A percentile compares a stretch with the other conserved stretches of the same genome.
Conservation (phyloP, 2,888 invertebrate species). For the Temnothorax unifasciatus region DNA sequence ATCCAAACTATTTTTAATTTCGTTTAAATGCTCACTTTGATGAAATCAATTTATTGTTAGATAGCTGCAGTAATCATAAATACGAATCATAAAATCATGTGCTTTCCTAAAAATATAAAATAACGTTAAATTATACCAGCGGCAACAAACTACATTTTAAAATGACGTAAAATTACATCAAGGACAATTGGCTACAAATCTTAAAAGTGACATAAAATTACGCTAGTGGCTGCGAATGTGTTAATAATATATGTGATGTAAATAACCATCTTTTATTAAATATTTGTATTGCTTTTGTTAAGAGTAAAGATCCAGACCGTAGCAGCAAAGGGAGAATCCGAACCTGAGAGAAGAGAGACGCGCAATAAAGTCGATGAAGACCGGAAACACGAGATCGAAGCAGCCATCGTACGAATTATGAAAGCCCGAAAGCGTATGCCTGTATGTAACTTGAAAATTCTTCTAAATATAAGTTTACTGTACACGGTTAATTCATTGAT, state of each 20-base stretch:
- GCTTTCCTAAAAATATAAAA: no score
- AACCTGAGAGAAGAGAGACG: constrained; percentile 99
- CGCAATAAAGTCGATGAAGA: constrained; percentile 99
- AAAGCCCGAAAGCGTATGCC: constrained; percentile 98
- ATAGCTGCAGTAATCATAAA: no score
- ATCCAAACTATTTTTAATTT: no score
- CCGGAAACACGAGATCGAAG: constrained; percentile 99
- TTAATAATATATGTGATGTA: not conserved
- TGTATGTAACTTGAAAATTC: constrained; percentile 86
- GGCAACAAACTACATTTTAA: no score
- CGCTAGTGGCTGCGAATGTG: no score
- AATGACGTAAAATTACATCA: no score
- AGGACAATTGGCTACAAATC: no score
- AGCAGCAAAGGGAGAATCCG: constrained; percentile 98
- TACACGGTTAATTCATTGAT: not conserved
- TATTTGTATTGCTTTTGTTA: constrained; percentile 64
- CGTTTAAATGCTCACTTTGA: no score
- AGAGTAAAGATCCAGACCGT: constrained; percentile 98
- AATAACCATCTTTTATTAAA: constrained; percentile 15
- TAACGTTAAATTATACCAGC: no score
- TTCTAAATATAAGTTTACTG: not conserved
- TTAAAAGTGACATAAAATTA: no score
- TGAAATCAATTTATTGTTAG: not conserved
- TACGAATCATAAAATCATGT: no score
- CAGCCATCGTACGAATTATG: constrained; percentile 99